Conservation (phyloP, 2,888 invertebrate genomes). For the Platerodrilus igneus region DNA sequence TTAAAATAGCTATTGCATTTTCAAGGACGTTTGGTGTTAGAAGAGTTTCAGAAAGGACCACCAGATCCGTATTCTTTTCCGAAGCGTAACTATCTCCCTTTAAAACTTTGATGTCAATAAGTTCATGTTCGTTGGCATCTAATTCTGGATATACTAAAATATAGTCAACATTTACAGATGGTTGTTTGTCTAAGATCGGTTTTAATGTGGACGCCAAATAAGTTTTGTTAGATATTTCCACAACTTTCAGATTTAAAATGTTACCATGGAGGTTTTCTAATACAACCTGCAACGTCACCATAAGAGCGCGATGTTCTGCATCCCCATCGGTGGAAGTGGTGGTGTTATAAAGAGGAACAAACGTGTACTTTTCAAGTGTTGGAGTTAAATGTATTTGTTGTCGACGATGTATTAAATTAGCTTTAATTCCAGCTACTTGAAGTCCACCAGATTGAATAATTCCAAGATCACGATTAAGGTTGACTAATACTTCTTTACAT, state of each 20-base stretch:
- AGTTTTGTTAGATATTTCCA: conserved; percentile 60
- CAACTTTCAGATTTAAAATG: conserved; percentile 72
- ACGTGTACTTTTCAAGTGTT: conserved; percentile 76
- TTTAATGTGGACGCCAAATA: conserved; percentile 59
- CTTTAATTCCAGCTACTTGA: conserved; percentile 84
- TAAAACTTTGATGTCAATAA: conserved; percentile 59
- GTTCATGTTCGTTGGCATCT: conserved; percentile 54
- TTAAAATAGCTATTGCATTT: conserved; percentile 59
- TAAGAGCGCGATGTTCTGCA: too few relatives aligned
- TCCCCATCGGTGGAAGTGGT: conserved; percentile 61
- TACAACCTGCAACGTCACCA: too few relatives aligned
- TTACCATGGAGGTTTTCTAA: too few relatives aligned
- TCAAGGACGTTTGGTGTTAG: conserved; percentile 51
- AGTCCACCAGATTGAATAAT: conserved; percentile 78
- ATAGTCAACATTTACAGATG: conserved; percentile 63
- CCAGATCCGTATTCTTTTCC: conserved; percentile 64
- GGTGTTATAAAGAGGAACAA: conserved; percentile 69
- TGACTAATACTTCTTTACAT: conserved; percentile 54
- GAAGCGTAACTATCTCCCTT: conserved; percentile 61
- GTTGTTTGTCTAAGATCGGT: conserved; percentile 67
- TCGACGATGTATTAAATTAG: conserved; percentile 82
- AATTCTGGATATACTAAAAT: conserved; percentile 50
- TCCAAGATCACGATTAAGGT: conserved; percentile 65
- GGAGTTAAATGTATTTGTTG: conserved; percentile 73
- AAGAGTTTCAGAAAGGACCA: conserved; percentile 63